Base-by-base conservation (phyloP, 2,888 invertebrate genomes). In the Gonocerus acuteangulatus region DNA sequence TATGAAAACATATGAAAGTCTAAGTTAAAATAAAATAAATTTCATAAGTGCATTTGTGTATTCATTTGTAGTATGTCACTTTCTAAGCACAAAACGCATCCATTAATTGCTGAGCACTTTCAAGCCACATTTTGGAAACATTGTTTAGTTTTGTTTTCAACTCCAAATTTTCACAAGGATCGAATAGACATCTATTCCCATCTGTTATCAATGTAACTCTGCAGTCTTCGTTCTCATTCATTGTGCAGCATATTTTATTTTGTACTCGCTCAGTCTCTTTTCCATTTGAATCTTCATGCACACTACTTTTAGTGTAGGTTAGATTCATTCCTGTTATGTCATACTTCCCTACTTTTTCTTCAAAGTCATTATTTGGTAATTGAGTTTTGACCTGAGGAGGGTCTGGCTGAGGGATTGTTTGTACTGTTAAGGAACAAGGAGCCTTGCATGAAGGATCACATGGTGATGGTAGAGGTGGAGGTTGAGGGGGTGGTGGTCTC, bases 81-180 rank as follows among this genome's bases (percentile, higher is more conserved):
- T 27, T 27, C 9, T 27, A 27, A 27, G 9, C 27, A 47, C 21
- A 47, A 47, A 47, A 57, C 1, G 47, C 47, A 32, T 57, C 57
- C 1, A 57, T 18, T 36, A 57, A 13, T 22, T 57, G 57, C 2
- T 45, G 45, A 2, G 57, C 57, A 32, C 57, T 57, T 32, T 57
- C 57, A 16, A 57, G 27, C 57, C 57, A 57, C 11, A 57, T 19
- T 47, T 32, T 44, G 2, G 57, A 57, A 23, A 57, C 27, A 19
- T 11, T 32, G 19, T 32, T 57, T 18, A 57, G 23, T 11, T 15
- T 57, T 7, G 42, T 18, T 15, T 47, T 57, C 3, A 57, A 15
- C 1, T 22, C 11, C 1, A 45, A 45, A 16, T 27, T 32, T 2
- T 7, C 47, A 13, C 57, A 57, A 13, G 34, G 22, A 6, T 32